phyloP scores from a whole-genome alignment of 2,888 invertebrate genomes.

The Apodemia zela region DNA sequence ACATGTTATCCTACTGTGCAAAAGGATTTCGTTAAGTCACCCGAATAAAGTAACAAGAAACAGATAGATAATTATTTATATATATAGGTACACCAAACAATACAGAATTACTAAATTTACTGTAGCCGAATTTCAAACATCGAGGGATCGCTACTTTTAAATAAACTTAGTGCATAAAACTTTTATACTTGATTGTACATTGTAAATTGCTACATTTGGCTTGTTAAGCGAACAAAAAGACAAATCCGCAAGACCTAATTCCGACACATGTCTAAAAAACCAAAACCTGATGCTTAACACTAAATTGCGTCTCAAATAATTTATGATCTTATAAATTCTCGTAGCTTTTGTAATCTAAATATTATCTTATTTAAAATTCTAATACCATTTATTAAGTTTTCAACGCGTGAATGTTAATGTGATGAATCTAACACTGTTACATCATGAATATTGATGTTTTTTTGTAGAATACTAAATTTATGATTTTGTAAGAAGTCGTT shows the following conservation, averaged over 20 bases:
- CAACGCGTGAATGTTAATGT: not conserved
- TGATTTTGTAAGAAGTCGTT: too few species aligned
- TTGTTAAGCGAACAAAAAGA: constrained; percentile 2
- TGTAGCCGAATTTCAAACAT: too few species aligned
- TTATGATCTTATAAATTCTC: constrained; percentile 18
- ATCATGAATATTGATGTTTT: not conserved
- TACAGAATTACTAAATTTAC: too few species aligned
- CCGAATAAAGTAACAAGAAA: too few species aligned
- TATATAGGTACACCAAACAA: too few species aligned
- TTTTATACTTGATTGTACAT: not conserved
- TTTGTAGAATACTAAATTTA: too few species aligned
- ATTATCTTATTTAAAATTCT: constrained; percentile 3
- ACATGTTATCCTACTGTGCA: too few species aligned
- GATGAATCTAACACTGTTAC: not conserved
- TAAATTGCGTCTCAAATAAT: constrained; percentile 5
- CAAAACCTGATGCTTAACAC: not conserved
- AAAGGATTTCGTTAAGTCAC: too few species aligned
- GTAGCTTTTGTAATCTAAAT: constrained; percentile 7
- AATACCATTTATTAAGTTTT: not conserved
- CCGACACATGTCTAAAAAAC: constrained; percentile 33
- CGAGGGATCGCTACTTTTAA: not conserved
- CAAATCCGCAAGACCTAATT: constrained; percentile 27
- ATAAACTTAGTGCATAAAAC: not conserved
- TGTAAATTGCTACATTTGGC: constrained; percentile 8
- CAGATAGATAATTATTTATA: too few species aligned